Evolutionary conservation across 1,140 invertebrate genomes (phyloP).

Genomic region (Drosophila willistoni): DNA sequence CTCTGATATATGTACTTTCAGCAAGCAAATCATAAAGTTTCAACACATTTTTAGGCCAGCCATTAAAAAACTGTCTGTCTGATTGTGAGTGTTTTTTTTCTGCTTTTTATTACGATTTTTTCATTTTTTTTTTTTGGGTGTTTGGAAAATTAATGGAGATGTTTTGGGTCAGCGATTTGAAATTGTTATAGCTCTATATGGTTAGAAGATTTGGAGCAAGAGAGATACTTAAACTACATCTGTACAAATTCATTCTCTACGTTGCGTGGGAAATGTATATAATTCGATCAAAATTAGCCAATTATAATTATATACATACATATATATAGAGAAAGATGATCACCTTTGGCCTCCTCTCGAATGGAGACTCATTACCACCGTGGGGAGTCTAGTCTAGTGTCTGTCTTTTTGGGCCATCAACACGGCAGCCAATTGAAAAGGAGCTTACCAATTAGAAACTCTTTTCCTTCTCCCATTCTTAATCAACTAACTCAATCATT

Average conservation of each 20-base stretch:
- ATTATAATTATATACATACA: neutral
- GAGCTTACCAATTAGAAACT: constrained; percentile 54
- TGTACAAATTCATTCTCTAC: neutral
- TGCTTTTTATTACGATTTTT: constrained; percentile 18
- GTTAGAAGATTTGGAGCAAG: neutral
- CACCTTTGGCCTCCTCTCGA: neutral
- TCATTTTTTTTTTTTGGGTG: neutral
- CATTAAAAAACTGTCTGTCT: constrained; percentile 32
- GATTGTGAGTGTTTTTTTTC: too few relatives aligned
- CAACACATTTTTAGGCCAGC: constrained; percentile 14
- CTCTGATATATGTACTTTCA: neutral
- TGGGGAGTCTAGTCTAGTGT: constrained; percentile 39
- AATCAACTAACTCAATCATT: constrained; percentile 75
- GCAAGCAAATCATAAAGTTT: constrained; percentile 15
- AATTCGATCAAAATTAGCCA: neutral
- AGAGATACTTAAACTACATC: neutral
- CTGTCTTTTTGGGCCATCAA: too few relatives aligned
- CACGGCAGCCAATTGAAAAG: constrained; percentile 48
- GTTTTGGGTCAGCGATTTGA: constrained; percentile 6
- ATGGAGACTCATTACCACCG: constrained; percentile 44
- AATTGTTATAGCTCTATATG: constrained; percentile 6
- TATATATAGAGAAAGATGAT: neutral
- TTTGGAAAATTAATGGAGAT: constrained; percentile 26
- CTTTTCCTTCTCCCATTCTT: neutral
- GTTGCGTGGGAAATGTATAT: constrained; percentile 7